A percentile compares a stretch with the other conserved stretches of the same genome.
These are phyloP conservation scores for Hiodon alosoides DNA, from an alignment of 2,113 vertebrate species.

Conservation along the genomic window DNA sequence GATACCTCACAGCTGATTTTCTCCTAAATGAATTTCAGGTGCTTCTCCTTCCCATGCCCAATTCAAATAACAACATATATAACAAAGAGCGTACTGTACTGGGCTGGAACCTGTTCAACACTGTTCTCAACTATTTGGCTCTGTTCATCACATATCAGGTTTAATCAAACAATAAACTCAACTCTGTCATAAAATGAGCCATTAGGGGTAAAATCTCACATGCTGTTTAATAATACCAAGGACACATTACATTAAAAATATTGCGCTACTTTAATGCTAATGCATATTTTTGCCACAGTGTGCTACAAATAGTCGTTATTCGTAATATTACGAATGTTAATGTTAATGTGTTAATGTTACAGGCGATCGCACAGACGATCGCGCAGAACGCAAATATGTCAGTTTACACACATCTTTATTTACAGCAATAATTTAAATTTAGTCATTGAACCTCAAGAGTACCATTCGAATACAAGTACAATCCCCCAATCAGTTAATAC, in stretches of 20 bases:
- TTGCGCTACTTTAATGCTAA: neutral
- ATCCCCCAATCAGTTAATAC: too few species aligned
- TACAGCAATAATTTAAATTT: too few species aligned
- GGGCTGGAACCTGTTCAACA: conserved; percentile 10
- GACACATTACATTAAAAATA: neutral
- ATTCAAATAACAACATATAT: conserved; percentile 21
- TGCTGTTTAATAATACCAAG: neutral
- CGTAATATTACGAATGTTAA: too few species aligned
- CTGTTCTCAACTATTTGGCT: conserved; percentile 19
- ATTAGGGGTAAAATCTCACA: conserved; percentile 10
- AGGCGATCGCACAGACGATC: too few species aligned
- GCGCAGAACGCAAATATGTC: too few species aligned
- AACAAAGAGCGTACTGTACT: conserved; percentile 19
- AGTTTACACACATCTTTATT: too few species aligned
- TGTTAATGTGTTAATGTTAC: too few species aligned
- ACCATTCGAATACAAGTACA: too few species aligned
- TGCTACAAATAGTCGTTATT: neutral
- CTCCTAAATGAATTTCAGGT: conserved; percentile 23
- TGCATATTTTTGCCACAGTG: neutral
- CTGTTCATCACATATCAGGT: conserved; percentile 19
- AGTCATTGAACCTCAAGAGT: too few species aligned
- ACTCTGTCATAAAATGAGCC: neutral
- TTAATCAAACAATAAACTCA: conserved; percentile 12
- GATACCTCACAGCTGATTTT: conserved; percentile 2
- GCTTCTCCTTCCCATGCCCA: conserved; percentile 8